Percentiles rank a stretch among this genome's conserved stretches.
Conservation (phyloP, 1,140 invertebrate genomes). For the Matsumurasca onukii region DNA sequence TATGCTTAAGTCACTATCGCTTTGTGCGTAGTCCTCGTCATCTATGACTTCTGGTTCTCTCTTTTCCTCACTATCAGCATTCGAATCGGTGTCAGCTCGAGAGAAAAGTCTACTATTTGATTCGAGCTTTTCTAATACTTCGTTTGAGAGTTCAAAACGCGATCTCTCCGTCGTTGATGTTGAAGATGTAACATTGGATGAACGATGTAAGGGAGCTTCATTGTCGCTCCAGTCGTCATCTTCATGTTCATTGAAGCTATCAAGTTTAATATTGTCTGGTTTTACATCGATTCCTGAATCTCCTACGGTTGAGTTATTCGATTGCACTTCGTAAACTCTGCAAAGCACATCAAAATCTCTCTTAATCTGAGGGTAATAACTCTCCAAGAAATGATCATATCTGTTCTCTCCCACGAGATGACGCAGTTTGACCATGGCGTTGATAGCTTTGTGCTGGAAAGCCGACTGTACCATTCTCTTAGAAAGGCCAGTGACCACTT, state of each 20-base stretch:
- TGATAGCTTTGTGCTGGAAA: slow-evolving; percentile 66
- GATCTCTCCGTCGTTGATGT: slow-evolving; percentile 3
- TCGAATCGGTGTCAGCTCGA: not conserved
- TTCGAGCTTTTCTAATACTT: slow-evolving; percentile 6
- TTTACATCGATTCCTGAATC: slow-evolving; percentile 43
- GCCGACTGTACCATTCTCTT: slow-evolving; percentile 64
- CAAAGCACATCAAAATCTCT: slow-evolving; percentile 66
- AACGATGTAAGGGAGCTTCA: not conserved
- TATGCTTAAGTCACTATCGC: not conserved
- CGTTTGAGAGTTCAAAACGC: not conserved
- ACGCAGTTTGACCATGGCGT: slow-evolving; percentile 64
- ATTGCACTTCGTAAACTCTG: slow-evolving; percentile 59
- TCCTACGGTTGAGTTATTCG: slow-evolving; percentile 31
- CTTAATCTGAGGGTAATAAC: slow-evolving; percentile 55
- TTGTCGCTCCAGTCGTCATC: slow-evolving; percentile 38
- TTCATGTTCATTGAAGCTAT: slow-evolving; percentile 29
- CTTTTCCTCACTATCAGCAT: not conserved
- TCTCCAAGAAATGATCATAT: slow-evolving; percentile 56
- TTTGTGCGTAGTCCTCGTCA: slow-evolving; percentile 14
- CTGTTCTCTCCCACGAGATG: slow-evolving; percentile 62
- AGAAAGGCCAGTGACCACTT: slow-evolving; percentile 57
- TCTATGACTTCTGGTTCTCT: not conserved
- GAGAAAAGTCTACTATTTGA: slow-evolving; percentile 11
- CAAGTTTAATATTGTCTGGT: slow-evolving; percentile 22
- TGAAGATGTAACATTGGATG: slow-evolving; percentile 3